phyloP scores from a whole-genome alignment of 1,140 invertebrate species.

The Mactra quadrangularis region DNA sequence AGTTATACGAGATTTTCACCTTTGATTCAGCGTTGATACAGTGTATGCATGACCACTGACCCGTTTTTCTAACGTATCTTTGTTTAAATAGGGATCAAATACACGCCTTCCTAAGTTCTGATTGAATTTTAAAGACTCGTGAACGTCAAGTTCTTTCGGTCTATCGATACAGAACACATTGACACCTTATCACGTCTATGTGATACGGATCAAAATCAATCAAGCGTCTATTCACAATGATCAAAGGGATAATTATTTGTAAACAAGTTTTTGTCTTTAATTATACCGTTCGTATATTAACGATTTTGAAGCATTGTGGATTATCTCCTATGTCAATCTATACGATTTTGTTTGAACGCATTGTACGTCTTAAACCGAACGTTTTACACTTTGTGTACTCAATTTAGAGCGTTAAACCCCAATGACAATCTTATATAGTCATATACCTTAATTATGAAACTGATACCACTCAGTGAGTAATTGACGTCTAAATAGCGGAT shows the following conservation, averaged over 20 bases:
- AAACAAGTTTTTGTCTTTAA: conserved; percentile 63
- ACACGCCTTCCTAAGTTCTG: background rate
- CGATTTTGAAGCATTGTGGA: background rate
- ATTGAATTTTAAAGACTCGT: conserved; percentile 48
- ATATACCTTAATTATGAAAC: background rate
- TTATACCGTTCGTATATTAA: conserved; percentile 51
- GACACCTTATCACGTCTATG: conserved; percentile 57
- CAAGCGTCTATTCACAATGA: conserved; percentile 46
- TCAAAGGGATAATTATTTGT: conserved; percentile 56
- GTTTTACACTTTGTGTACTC: conserved; percentile 1
- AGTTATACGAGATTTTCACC: background rate
- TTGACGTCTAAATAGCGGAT: background rate
- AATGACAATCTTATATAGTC: conserved; percentile 20
- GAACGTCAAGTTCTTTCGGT: conserved; percentile 28
- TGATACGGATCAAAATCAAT: conserved; percentile 54
- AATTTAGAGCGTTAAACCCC: background rate
- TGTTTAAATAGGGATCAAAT: conserved; percentile 11
- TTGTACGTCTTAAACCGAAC: background rate
- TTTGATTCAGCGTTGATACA: conserved; percentile 23
- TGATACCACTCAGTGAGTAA: conserved; percentile 11
- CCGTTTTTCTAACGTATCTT: conserved; percentile 9
- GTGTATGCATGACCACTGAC: conserved; percentile 20
- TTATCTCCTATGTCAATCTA: conserved; percentile 50
- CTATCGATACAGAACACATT: conserved; percentile 14
- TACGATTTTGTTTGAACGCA: background rate